Evolutionary conservation across 1,140 invertebrate genomes (phyloP).

Genomic region (Laupala kohalensis): DNA sequence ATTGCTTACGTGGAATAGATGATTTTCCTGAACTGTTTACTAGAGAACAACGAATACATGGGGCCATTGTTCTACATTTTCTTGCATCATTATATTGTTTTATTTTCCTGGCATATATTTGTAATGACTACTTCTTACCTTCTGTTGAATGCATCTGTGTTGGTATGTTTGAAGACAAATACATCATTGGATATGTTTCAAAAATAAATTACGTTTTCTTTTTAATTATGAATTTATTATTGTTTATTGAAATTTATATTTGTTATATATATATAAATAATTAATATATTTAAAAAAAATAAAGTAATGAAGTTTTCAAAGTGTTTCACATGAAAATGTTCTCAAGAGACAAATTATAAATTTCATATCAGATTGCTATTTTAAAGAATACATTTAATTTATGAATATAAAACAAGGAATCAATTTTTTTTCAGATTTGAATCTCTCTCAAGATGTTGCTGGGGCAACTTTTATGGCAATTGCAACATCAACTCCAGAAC

Average conservation of each 20-base stretch:
- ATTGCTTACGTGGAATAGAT: neutral
- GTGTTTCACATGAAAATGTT: neutral
- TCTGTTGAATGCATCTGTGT: slow-evolving; percentile 69
- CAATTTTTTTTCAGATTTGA: slow-evolving; percentile 26
- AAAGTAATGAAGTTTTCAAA: too few species aligned
- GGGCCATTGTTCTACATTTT: slow-evolving; percentile 58
- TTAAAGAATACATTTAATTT: neutral
- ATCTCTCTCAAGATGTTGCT: slow-evolving; percentile 57
- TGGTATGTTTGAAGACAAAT: too few species aligned
- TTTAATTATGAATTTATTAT: neutral
- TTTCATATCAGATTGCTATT: neutral
- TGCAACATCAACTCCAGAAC: slow-evolving; percentile 77
- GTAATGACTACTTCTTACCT: slow-evolving; percentile 76
- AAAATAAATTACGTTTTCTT: neutral
- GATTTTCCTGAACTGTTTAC: slow-evolving; percentile 48
- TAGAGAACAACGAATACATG: slow-evolving; percentile 43
- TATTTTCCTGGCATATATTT: slow-evolving; percentile 62
- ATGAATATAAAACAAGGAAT: neutral
- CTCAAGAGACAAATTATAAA: neutral
- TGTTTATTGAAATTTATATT: neutral
- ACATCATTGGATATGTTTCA: too few species aligned
- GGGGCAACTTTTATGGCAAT: slow-evolving; percentile 87
- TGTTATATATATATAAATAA: neutral
- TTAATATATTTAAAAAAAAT: neutral
- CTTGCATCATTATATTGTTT: slow-evolving; percentile 68